Evolutionary conservation across 2,113 vertebrate genomes (phyloP).

Genomic region (Eudyptes chrysolophus): DNA sequence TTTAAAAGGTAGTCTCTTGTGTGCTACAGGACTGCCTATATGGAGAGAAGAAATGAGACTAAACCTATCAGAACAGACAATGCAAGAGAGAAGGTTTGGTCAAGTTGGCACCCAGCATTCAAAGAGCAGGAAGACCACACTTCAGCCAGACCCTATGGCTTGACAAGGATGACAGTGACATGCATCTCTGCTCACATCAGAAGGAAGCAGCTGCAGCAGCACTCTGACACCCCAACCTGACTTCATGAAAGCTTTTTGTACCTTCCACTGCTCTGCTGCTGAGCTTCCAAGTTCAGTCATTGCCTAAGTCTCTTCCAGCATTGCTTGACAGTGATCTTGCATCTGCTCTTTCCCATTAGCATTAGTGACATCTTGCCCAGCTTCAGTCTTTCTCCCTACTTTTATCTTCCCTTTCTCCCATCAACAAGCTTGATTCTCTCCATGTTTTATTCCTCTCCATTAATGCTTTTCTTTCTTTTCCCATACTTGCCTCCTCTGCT

Average conservation of each 20-base stretch:
- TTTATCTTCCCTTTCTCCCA: neutral
- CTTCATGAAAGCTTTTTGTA: neutral
- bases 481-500: neutral
- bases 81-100: neutral
- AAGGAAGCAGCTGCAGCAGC: neutral
- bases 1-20: neutral
- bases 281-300: neutral
- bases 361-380: neutral
- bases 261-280: neutral
- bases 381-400: neutral
- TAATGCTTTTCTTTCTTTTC: neutral
- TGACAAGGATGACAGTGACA: neutral
- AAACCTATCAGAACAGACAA: neutral
- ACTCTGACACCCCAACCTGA: neutral
- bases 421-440: neutral
- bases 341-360: neutral
- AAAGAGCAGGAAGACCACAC: neutral
- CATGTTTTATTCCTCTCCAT: neutral
- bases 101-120: neutral
- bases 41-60: neutral
- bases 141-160: neutral
- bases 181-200: neutral
- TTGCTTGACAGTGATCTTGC: neutral
- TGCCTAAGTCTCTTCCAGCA: neutral
- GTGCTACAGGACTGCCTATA: neutral